Evolutionary conservation across 2,797 vertebrate species (phyloP), one percentile per base, ranked within the genome.

Genomic region (Acanthurus lineatus): DNA sequence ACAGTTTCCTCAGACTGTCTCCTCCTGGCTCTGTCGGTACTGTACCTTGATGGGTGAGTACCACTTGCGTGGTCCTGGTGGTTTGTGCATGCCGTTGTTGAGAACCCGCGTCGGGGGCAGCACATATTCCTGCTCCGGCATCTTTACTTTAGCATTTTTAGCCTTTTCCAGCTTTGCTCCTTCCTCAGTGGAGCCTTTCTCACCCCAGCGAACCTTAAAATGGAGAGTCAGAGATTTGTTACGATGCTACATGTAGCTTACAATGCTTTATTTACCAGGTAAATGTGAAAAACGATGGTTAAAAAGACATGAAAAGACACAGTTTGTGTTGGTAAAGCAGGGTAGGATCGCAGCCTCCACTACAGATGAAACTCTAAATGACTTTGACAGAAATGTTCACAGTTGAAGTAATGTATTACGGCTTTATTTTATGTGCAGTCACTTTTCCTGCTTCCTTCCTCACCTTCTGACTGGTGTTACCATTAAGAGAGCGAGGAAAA

Each of bases 131-230:
- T 99, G 97, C 40, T 98, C 98, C 0, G 98, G 98, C 97, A 99
- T 98, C 92, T 99, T 98, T 49, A 99, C 98, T 58, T 96, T 94
- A 12, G 98, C 98, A 1, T 99, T 99, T 93, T 99, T 99, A 71
- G 98, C 98, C 76, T 99, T 99, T 90, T 99, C 98, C 86, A 99
- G 69, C 83, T 99, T 99, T 12, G 98, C 98, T 0, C 98, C 98
- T 94, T 99, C 98, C 86, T 99, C 98, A 0, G 98, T 99, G 51
- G 98, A 99, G 47, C 98, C 98, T 77, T 94, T 99, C 81, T 99
- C 98, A 52, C 98, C 98, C 98, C 98, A 99, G 52, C 97, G 98
- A 38, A 99, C 98, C 98, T 99, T 73, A 65, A 0, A 32, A 73
- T n/a, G 9, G 1, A 61, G 0, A 65, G 17, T 64, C 28, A 9